Evolutionary conservation across 2,888 invertebrate genomes (phyloP), one percentile per base, ranked within the genome.

Genomic region (Torymus texanus): DNA sequence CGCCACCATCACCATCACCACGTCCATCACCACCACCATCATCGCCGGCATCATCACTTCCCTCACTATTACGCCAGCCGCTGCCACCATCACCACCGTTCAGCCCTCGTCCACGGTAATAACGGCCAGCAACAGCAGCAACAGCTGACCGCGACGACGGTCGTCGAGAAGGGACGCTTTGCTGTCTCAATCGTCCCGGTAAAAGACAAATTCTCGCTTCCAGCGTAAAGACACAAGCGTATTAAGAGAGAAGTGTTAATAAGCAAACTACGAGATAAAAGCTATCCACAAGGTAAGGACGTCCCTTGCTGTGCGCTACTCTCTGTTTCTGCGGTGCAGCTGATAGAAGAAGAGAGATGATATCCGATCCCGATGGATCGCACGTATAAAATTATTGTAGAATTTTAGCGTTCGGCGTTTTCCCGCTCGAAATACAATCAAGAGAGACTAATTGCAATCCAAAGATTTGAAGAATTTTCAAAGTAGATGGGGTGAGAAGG

Each of bases 401-500:
- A 59, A 21, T 61, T 24, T 51, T 51, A 58, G 41, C 66, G 61
- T 61, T 58, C 59, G 61, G 16, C 21, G 29, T 53, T 24, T 59
- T 59, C 68, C 24, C 75, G 61, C 75, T 75, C 75, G 67, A 51
- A 67, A 51, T 83, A 75, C 66, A 67, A 84, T 85, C 84, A 87
- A 88, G 88, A 88, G 86, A 88, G 88, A 88, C 87, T 88, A 87
- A 86, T 83, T 85, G 84, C 81, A 85, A 88, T 86, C 87, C 88
- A 88, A 88, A 88, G 88, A 88, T n/a, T n/a, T 85, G 84, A 84
- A 83, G 82, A 41, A 8, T 41, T 29, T 29, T 29, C 29, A 29
- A 81, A 83, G 70, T 83, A 81, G 84, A 85, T n/a, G 12, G 5
- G 2, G n/a, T 59, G 1, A 41, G 41, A 77, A 1, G 21, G 21